Percentiles rank a stretch among this genome's conserved stretches.
Evolutionary conservation across 64 coral and sea anemone genomes (phyloP).

Genomic region (Montipora capricornis): DNA sequence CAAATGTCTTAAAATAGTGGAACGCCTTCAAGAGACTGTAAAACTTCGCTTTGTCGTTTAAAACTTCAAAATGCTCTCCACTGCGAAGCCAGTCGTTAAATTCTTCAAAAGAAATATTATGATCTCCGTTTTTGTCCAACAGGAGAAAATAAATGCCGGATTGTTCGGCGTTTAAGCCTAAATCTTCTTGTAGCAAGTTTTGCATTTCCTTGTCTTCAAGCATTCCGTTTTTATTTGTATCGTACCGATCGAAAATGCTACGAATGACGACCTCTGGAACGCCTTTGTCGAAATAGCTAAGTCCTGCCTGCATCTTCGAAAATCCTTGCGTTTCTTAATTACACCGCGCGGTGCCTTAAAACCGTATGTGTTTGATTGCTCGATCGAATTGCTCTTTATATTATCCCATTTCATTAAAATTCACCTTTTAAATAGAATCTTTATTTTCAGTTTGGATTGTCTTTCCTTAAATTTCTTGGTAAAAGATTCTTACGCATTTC

Average conservation of each 20-base stretch:
- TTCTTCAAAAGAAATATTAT: conserved; percentile 59
- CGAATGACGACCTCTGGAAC: conserved; percentile 20
- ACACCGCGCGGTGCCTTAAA: no score
- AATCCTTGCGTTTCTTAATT: neutral
- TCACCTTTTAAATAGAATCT: no score
- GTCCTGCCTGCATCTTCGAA: conserved; percentile 36
- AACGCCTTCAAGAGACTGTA: neutral
- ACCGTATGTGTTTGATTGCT: no score
- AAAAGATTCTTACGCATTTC: no score
- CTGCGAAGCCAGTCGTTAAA: conserved; percentile 54
- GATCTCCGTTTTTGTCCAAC: conserved; percentile 55
- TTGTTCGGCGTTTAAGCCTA: conserved; percentile 34
- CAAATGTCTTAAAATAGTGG: neutral
- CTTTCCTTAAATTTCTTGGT: no score
- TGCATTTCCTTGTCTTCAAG: conserved; percentile 49
- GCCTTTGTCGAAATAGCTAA: conserved; percentile 57
- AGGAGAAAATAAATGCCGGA: conserved; percentile 15
- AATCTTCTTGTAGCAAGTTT: conserved; percentile 1
- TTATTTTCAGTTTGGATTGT: no score
- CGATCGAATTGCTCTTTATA: no score
- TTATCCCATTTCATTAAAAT: no score
- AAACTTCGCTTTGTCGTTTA: conserved; percentile 41
- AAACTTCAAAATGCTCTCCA: conserved; percentile 38
- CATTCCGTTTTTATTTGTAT: conserved; percentile 30
- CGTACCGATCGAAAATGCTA: conserved; percentile 55